A percentile compares a stretch with the other conserved stretches of the same genome.
Evolutionary conservation across 2,888 invertebrate species (phyloP).

Genomic region (Metalampra italica): DNA sequence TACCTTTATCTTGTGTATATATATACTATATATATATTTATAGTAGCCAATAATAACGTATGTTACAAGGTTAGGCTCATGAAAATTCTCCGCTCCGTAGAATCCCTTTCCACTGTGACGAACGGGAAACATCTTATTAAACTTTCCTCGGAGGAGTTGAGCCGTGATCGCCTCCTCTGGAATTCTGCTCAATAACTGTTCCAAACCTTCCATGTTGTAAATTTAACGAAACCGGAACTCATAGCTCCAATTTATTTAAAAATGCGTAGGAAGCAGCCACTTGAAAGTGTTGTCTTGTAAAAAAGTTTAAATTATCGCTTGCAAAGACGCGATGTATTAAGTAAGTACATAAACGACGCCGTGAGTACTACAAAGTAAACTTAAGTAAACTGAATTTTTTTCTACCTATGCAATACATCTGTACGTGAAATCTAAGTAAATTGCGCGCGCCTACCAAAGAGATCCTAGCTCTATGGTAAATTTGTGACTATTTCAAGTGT

Average conservation of each 20-base stretch:
- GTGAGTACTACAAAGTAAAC: neutral
- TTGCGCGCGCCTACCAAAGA: too few species aligned
- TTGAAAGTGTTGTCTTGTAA: too few species aligned
- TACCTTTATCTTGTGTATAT: too few species aligned
- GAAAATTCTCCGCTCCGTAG: constrained; percentile 21
- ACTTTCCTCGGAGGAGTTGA: constrained; percentile 28
- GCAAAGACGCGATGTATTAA: neutral
- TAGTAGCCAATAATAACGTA: neutral
- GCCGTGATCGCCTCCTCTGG: constrained; percentile 20
- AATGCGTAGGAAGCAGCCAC: too few species aligned
- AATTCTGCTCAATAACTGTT: constrained; percentile 28
- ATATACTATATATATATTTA: neutral
- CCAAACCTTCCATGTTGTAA: constrained; percentile 21
- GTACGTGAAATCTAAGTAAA: too few species aligned
- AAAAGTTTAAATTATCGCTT: too few species aligned
- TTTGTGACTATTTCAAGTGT: too few species aligned
- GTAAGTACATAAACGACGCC: neutral
- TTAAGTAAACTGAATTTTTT: too few species aligned
- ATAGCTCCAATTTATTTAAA: neutral
- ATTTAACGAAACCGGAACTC: neutral
- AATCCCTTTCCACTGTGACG: constrained; percentile 23
- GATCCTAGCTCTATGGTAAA: too few species aligned
- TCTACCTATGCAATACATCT: too few species aligned
- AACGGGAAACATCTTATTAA: constrained; percentile 39
- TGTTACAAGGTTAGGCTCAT: constrained; percentile 20